These are phyloP conservation scores for Ctenicera cuprea DNA, from an alignment of 2,888 invertebrate genomes.

Conservation along the genomic window DNA sequence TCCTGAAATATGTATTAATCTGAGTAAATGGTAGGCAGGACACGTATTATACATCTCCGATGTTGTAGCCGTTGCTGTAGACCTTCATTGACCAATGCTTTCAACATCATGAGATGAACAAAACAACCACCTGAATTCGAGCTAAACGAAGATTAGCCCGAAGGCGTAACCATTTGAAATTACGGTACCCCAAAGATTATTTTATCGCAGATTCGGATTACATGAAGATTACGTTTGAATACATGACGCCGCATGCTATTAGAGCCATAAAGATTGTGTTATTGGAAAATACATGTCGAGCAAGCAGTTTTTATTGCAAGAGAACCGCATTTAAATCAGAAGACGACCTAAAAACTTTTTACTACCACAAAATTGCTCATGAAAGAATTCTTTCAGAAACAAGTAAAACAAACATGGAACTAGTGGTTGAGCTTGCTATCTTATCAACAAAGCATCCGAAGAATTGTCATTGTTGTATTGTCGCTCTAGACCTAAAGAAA, in stretches of 20 bases:
- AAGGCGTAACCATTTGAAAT: not conserved
- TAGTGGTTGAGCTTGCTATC: no score
- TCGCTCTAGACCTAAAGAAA: no score
- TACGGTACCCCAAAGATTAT: slow-evolving; percentile 8
- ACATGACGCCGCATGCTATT: not conserved
- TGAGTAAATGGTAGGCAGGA: slow-evolving; percentile 3
- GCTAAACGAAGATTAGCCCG: slow-evolving; percentile 20
- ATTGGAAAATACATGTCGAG: no score
- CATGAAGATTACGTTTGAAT: not conserved
- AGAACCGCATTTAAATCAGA: no score
- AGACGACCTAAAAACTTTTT: no score
- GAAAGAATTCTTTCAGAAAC: no score
- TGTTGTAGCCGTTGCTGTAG: not conserved
- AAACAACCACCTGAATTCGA: not conserved
- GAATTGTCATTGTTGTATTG: no score
- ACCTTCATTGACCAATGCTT: slow-evolving; percentile 5
- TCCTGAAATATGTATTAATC: slow-evolving; percentile 37
- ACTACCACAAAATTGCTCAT: no score
- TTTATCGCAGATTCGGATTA: slow-evolving; percentile 18
- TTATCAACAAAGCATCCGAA: no score
- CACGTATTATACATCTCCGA: slow-evolving; percentile 2
- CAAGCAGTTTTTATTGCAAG: no score
- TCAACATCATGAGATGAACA: not conserved
- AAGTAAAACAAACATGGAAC: no score
- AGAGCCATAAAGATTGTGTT: no score